Percentiles rank a stretch among this genome's conserved stretches.
phyloP scores from a whole-genome alignment of 2,113 vertebrate genomes.

The Corythaeola cristata region DNA sequence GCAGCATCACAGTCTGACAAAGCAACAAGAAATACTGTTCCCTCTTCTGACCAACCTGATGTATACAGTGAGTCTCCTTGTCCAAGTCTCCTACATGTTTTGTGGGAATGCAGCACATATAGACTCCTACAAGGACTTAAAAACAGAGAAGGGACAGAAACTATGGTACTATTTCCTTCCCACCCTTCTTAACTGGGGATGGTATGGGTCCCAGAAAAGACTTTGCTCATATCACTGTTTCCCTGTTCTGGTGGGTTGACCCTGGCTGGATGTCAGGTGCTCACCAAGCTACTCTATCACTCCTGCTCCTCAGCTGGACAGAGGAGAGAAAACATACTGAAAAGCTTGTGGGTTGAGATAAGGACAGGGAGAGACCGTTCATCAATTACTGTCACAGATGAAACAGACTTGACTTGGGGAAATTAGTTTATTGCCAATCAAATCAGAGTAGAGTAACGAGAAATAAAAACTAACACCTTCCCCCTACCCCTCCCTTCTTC shows the following conservation, averaged over 20 bases:
- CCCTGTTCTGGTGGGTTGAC: neutral
- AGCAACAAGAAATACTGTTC: neutral
- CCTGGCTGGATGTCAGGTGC: neutral
- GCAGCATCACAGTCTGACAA: neutral
- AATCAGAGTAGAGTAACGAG: neutral
- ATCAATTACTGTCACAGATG: neutral
- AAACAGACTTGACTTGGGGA: neutral
- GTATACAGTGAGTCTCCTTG: neutral
- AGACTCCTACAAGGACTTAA: neutral
- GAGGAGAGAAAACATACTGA: neutral
- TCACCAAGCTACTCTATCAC: neutral
- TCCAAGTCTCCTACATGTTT: neutral
- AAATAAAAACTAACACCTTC: neutral
- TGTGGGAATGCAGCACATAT: neutral
- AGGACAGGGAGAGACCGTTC: neutral
- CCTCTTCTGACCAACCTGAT: neutral
- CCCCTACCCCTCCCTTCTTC: neutral
- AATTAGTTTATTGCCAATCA: neutral
- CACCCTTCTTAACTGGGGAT: neutral
- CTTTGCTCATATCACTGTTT: neutral
- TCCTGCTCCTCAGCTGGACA: neutral
- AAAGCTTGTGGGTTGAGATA: neutral
- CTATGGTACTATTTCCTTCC: neutral
- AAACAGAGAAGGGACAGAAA: neutral
- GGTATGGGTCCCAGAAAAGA: neutral